Evolutionary conservation across 2,888 invertebrate species (phyloP), one percentile per base, ranked within the genome.

Genomic region (Encarsia formosa): DNA sequence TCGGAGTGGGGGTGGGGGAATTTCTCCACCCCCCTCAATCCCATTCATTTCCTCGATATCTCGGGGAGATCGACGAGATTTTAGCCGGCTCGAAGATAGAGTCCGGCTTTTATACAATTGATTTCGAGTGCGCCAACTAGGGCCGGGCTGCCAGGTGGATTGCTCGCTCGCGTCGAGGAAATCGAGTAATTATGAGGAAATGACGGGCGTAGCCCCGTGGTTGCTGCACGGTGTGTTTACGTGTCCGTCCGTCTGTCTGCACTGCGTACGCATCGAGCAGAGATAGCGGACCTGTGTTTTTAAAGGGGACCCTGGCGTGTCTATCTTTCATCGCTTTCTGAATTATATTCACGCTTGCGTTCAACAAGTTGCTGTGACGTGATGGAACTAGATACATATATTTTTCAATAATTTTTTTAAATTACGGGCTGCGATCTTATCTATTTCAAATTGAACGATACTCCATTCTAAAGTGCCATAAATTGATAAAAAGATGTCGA

Each of bases 121-220:
- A 67, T 69, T 68, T 60, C 59, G 54, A 39, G 55, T 43, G 58
- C 57, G 45, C 59, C 52, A 54, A 59, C 62, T 60, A n/a, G n/a
- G n/a, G n/a, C n/a, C n/a, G n/a, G n/a, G n/a, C n/a, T n/a, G 6
- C 26, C 26, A 26, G 26, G 6, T 26, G 6, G 15, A 15, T 15
- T 13, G 16, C 16, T 5, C 16, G 34, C 34, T 9, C 16, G 34
- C 13, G 34, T 15, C 52, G 57, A 65, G 71, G 71, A 71, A 71
- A 71, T 71, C 60, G 65, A 69, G 69, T 71, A 71, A 71, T 71
- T 70, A 71, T 66, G 65, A 70, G 71, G 71, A 71, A 71, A 71
- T 69, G 63, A 67, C 70, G 65, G 71, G 71, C 71, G 71, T 70
- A 62, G 65, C 69, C 65, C 62, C 62, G 71, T 63, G 70, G 70